A percentile compares a stretch with the other conserved stretches of the same genome.
Conservation (phyloP, 1,140 invertebrate genomes). For the Homalodisca vitripennis region DNA sequence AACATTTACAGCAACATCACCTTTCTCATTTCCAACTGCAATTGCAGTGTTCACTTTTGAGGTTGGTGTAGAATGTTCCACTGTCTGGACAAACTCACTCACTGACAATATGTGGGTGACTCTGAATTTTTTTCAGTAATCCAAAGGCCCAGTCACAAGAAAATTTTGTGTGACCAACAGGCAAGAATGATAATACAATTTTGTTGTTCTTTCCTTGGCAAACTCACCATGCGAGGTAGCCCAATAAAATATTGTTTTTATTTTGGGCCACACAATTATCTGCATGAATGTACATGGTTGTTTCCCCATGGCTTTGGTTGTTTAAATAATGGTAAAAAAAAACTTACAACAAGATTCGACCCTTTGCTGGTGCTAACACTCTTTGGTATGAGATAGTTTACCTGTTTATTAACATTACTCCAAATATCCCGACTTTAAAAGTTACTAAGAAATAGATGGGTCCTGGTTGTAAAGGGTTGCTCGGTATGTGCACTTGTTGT, state of each 20-base stretch:
- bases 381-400: constrained; percentile 35
- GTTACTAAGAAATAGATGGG: constrained; percentile 35
- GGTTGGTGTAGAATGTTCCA: constrained; percentile 24
- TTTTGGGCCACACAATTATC: constrained; percentile 36
- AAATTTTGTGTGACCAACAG: constrained; percentile 32
- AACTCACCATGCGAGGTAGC: constrained; percentile 7
- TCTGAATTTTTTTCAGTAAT: constrained; percentile 26
- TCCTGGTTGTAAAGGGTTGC: constrained; percentile 34
- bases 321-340: no score
- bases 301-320: no score
- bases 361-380: constrained; percentile 29
- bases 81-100: constrained; percentile 19
- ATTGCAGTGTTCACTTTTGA: constrained; percentile 29
- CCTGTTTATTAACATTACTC: constrained; percentile 34
- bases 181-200: constrained; percentile 1
- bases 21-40: constrained; percentile 20
- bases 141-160: constrained; percentile 30
- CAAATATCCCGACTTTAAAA: constrained; percentile 36
- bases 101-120: constrained; percentile 15
- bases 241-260: constrained; percentile 30
- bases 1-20: constrained; percentile 8
- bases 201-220: neutral
- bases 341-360: constrained; percentile 32
- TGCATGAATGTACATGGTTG: no score
- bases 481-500: constrained; percentile 29